phyloP scores from a whole-genome alignment of 2,797 vertebrate genomes.

The Buphagus erythrorhynchus region DNA sequence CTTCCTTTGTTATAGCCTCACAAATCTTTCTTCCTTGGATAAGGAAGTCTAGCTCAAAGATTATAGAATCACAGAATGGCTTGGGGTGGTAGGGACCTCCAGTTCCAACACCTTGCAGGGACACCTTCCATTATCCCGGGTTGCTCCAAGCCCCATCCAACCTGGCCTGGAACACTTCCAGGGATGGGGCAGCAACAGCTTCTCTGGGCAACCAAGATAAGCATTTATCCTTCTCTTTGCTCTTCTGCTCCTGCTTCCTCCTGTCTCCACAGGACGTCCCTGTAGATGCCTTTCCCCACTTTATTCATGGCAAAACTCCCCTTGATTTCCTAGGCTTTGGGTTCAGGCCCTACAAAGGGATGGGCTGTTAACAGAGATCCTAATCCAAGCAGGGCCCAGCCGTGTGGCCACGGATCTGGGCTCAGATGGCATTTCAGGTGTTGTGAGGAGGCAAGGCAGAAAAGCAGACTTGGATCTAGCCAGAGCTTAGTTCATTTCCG shows the following conservation, averaged over 20 bases:
- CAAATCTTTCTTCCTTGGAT: not conserved
- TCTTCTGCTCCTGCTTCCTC: not conserved
- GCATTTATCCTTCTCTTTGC: not conserved
- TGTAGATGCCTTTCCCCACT: fast-evolving
- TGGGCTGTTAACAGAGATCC: not conserved
- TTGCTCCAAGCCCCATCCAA: not conserved
- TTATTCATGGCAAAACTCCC: not conserved
- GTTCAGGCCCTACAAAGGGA: not conserved
- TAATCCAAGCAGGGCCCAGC: not conserved
- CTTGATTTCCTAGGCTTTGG: not conserved
- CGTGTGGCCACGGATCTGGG: not conserved
- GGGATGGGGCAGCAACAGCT: not conserved
- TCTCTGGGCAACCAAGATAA: not conserved
- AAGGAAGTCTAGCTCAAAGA: not conserved
- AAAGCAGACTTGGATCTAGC: conserved; percentile 27
- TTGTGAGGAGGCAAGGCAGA: conserved; percentile 12
- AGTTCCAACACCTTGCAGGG: not conserved
- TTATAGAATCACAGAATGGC: not conserved
- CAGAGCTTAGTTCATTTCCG: conserved; percentile 52
- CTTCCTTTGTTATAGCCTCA: not conserved
- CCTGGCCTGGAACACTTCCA: not conserved
- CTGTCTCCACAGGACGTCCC: not conserved
- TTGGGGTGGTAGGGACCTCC: not conserved
- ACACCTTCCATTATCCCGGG: not conserved
- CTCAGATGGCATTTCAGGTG: conserved; percentile 63